Evolutionary conservation across 2,797 vertebrate species (phyloP).

Genomic region (Sebastes flavidus): DNA sequence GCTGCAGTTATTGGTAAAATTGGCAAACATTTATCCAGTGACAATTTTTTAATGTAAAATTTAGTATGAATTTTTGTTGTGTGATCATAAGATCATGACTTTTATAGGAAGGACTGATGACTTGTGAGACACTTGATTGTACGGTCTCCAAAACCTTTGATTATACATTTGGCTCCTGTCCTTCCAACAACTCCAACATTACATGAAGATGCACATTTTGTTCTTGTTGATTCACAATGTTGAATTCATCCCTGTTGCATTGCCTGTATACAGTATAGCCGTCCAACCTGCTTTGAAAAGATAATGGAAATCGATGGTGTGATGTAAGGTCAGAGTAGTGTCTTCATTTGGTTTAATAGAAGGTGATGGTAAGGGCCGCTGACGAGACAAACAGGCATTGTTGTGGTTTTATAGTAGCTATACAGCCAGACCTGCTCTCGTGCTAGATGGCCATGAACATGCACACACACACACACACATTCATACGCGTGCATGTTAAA

Average conservation of each 20-base stretch:
- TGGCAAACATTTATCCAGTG: not conserved
- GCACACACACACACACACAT: not conserved
- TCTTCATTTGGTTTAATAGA: slow-evolving; percentile 6
- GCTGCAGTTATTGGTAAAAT: not conserved
- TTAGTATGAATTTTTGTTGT: not conserved
- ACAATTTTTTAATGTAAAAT: not conserved
- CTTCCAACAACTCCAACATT: fast-evolving
- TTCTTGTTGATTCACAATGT: not conserved
- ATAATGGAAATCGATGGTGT: slow-evolving; percentile 39
- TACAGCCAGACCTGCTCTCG: not conserved
- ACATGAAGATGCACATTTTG: not conserved
- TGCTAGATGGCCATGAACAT: not conserved
- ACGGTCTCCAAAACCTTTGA: not conserved
- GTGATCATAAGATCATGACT: not conserved
- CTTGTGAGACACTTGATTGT: not conserved
- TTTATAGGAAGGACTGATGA: not conserved
- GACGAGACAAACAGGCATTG: slow-evolving; percentile 39
- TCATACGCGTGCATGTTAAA: not conserved
- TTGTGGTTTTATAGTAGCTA: slow-evolving; percentile 25
- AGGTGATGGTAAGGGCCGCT: not conserved
- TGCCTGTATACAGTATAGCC: slow-evolving; percentile 3
- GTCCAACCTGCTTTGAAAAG: slow-evolving; percentile 16
- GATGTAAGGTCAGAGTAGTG: slow-evolving; percentile 3
- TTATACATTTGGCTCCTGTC: not conserved
- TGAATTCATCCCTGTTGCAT: not conserved